Percentiles rank a stretch among this genome's conserved stretches.
These are phyloP conservation scores for Rhagoletis pomonella DNA, from an alignment of 1,140 invertebrate species.

Conservation along the genomic window DNA sequence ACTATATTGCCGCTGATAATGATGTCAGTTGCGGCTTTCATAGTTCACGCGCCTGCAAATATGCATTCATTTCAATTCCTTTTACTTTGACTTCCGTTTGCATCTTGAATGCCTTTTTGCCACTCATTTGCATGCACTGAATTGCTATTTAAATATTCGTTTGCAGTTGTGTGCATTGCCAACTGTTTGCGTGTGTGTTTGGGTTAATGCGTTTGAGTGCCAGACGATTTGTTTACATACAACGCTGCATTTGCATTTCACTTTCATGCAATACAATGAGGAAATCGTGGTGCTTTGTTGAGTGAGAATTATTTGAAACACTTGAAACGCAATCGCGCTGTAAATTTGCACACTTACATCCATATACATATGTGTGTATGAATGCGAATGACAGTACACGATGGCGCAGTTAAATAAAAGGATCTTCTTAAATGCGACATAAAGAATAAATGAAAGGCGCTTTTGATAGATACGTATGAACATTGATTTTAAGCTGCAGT, in stretches of 20 bases:
- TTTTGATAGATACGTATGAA: no score
- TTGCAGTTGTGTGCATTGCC: neutral
- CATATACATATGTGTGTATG: neutral
- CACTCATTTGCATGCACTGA: neutral
- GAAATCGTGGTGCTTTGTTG: no score
- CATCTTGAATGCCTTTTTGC: neutral
- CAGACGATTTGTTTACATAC: neutral
- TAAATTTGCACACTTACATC: no score
- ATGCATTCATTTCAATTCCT: conserved; percentile 20
- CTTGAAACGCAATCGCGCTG: no score
- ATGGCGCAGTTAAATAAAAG: neutral
- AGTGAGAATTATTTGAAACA: no score
- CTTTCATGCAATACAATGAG: neutral
- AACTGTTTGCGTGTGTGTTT: neutral
- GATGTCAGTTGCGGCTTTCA: neutral
- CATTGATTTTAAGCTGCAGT: no score
- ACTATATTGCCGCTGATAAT: neutral
- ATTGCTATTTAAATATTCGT: neutral
- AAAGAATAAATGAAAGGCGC: no score
- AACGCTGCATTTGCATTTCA: conserved; percentile 15
- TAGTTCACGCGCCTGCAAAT: neutral
- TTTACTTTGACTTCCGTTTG: neutral
- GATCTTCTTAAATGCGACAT: neutral
- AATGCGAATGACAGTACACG: neutral
- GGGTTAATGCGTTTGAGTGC: neutral